These are phyloP conservation scores for Myotis yumanensis DNA, from an alignment of 2,113 vertebrate genomes.

Conservation along the genomic window DNA sequence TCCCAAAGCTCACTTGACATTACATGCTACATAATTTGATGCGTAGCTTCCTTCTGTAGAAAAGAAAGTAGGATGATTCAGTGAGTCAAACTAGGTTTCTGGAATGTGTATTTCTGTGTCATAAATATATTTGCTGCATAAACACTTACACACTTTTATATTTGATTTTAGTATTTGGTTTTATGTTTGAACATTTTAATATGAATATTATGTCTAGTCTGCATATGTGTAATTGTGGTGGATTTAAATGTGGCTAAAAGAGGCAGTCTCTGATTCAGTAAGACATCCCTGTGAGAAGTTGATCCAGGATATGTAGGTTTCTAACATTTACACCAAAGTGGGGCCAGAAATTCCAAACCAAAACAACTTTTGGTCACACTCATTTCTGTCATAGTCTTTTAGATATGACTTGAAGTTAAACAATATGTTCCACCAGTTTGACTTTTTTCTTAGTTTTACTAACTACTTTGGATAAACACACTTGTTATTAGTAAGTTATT, in stretches of 20 bases:
- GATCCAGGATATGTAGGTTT: constrained; percentile 29
- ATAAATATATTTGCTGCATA: constrained; percentile 19
- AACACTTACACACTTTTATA: background rate
- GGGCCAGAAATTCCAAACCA: constrained; percentile 58
- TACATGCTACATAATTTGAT: background rate
- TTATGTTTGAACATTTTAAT: constrained; percentile 21
- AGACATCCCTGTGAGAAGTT: constrained; percentile 1
- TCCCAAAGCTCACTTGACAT: background rate
- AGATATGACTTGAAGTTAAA: constrained; percentile 46
- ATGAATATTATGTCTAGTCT: constrained; percentile 21
- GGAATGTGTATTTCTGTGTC: background rate
- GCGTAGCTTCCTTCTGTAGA: background rate
- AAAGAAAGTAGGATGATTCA: background rate
- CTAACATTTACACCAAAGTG: constrained; percentile 50
- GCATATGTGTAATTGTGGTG: background rate
- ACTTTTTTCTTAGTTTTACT: constrained; percentile 53
- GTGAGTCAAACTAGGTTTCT: constrained; percentile 36
- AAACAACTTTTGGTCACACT: constrained; percentile 65
- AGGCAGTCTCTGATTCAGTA: constrained; percentile 25
- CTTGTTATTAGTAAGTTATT: constrained; percentile 56
- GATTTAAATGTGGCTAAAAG: constrained; percentile 33
- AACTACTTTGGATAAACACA: constrained; percentile 55
- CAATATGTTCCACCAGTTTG: constrained; percentile 41
- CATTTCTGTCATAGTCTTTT: constrained; percentile 51
- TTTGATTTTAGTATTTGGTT: constrained; percentile 1